phyloP scores from a whole-genome alignment of 2,797 vertebrate species.

The Nyctibius grandis region DNA sequence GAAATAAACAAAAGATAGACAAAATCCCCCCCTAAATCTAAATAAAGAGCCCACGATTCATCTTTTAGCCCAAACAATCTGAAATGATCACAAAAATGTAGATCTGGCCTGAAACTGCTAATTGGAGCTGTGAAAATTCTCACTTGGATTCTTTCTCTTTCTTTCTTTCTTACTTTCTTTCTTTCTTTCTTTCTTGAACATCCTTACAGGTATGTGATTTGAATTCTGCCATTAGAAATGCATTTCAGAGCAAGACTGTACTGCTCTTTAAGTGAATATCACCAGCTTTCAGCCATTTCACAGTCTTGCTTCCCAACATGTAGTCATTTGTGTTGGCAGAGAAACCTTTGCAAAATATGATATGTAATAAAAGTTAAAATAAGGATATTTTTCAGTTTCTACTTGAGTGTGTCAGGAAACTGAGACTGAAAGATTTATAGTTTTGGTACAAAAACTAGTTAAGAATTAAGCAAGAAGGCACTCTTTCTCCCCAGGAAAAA shows the following conservation, averaged over 20 bases:
- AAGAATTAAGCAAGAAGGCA: constrained; percentile 29
- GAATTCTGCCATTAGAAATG: not conserved
- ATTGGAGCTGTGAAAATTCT: not conserved
- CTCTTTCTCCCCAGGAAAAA: constrained; percentile 1
- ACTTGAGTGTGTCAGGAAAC: constrained; percentile 41
- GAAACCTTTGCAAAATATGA: constrained; percentile 16
- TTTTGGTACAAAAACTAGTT: constrained; percentile 26
- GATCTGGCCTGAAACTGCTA: not conserved
- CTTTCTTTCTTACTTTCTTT: too few species aligned
- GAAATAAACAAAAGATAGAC: not conserved
- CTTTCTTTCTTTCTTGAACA: not conserved
- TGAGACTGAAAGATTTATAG: constrained; percentile 40
- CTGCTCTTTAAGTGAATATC: not conserved
- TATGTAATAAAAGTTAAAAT: constrained; percentile 54
- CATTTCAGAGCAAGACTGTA: not conserved
- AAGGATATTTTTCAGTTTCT: constrained; percentile 44
- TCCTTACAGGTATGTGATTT: not conserved
- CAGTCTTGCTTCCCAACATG: constrained; percentile 26
- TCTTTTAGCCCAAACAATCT: not conserved
- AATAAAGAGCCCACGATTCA: not conserved
- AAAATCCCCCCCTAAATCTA: not conserved
- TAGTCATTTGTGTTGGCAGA: constrained; percentile 58
- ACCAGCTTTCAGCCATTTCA: not conserved
- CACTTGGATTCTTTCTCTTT: not conserved
- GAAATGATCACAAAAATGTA: not conserved